Evolutionary conservation across 1,140 invertebrate genomes (phyloP).

Genomic region (Bombus difficillimus): DNA sequence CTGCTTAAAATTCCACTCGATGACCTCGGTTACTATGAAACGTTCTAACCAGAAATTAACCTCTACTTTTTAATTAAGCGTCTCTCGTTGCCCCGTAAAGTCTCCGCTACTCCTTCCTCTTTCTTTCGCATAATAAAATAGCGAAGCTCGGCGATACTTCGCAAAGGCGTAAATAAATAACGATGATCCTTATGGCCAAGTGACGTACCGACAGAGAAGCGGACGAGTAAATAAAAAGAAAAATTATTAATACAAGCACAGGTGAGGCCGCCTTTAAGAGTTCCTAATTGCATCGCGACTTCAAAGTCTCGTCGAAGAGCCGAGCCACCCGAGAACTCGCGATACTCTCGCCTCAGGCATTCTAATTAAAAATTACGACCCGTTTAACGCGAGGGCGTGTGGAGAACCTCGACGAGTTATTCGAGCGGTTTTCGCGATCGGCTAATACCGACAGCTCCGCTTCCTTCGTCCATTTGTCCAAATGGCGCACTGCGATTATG

Average conservation of each 20-base stretch:
- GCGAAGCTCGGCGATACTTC: not conserved
- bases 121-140: not conserved
- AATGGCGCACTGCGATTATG: no score
- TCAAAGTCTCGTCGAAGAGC: constrained; percentile 18
- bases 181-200: not conserved
- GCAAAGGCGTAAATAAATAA: constrained; percentile 1
- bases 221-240: not conserved
- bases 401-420: not conserved
- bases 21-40: not conserved
- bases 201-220: not conserved
- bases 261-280: constrained; percentile 3
- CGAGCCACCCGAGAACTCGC: not conserved
- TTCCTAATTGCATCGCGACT: constrained; percentile 32
- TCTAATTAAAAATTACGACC: constrained; percentile 51
- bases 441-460: no score
- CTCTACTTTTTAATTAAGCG: constrained; percentile 1
- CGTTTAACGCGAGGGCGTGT: constrained; percentile 10
- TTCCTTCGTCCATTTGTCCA: no score
- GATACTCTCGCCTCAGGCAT: not conserved
- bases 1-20: not conserved
- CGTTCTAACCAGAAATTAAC: not conserved
- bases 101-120: no score
- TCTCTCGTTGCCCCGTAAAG: not conserved
- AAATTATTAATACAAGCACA: constrained; percentile 6
- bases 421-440: not conserved